Evolutionary conservation across 2,797 vertebrate genomes (phyloP).

Genomic region (Melanotaenia maccullochi): DNA sequence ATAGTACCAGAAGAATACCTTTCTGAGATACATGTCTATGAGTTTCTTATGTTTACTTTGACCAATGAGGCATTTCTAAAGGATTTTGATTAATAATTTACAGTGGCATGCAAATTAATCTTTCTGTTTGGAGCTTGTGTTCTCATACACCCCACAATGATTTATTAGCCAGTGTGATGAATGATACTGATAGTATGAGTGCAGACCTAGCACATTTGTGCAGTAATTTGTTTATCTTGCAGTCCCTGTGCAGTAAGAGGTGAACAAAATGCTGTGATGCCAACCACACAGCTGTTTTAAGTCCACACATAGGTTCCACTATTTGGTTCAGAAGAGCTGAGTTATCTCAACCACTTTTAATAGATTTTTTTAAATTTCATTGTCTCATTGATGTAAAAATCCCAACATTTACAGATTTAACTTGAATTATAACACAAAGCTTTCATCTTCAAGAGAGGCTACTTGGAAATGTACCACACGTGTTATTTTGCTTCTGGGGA

Average conservation of each 20-base stretch:
- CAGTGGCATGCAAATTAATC: conserved; percentile 66
- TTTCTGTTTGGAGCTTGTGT: conserved; percentile 62
- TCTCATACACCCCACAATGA: conserved; percentile 72
- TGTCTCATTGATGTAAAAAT: not conserved
- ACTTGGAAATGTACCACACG: not conserved
- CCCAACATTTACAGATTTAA: not conserved
- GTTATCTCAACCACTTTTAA: not conserved
- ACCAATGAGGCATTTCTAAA: conserved; percentile 43
- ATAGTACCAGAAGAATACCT: conserved; percentile 5
- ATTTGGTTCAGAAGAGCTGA: not conserved
- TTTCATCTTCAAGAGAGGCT: not conserved
- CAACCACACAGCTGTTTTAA: conserved; percentile 5
- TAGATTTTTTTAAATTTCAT: not conserved
- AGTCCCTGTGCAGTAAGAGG: conserved; percentile 19
- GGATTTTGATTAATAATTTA: conserved; percentile 51
- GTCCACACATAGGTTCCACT: not conserved
- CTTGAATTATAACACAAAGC: not conserved
- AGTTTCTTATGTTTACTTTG: conserved; percentile 58
- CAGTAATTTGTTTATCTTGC: conserved; percentile 71
- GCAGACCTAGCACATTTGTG: conserved; percentile 62
- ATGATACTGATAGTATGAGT: conserved; percentile 67
- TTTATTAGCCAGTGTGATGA: conserved; percentile 74
- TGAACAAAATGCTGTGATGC: conserved; percentile 22
- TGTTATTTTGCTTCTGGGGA: not conserved
- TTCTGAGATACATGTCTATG: conserved; percentile 24